phyloP scores from a whole-genome alignment of 2,888 invertebrate genomes.

The Deilephila elpenor region DNA sequence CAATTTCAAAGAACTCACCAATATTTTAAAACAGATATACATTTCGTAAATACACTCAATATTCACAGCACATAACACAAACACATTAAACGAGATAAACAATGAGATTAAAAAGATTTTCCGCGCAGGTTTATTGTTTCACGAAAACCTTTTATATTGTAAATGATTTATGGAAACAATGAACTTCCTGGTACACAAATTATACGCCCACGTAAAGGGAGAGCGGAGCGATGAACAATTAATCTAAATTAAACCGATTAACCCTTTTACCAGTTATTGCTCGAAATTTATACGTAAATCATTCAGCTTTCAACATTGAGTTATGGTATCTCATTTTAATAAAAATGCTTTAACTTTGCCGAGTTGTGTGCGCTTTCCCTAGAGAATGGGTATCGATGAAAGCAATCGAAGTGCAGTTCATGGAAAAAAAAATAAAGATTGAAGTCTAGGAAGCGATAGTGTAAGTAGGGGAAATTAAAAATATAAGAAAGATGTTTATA shows the following conservation, averaged over 20 bases:
- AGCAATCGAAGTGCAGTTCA: not conserved
- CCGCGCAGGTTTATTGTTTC: slow-evolving; percentile 19
- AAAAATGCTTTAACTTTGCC: slow-evolving; percentile 18
- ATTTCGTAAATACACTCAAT: not conserved
- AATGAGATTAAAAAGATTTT: slow-evolving; percentile 26
- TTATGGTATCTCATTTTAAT: slow-evolving; percentile 35
- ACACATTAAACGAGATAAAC: slow-evolving; percentile 45
- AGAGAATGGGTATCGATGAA: slow-evolving; percentile 12
- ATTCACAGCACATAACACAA: slow-evolving; percentile 43
- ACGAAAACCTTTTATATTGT: slow-evolving; percentile 28
- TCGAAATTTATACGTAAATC: slow-evolving; percentile 44
- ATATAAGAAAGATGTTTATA: no score
- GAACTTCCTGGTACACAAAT: slow-evolving; percentile 49
- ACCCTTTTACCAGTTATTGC: slow-evolving; percentile 68
- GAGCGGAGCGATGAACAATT: slow-evolving; percentile 62
- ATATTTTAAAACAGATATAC: not conserved
- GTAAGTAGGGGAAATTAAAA: not conserved
- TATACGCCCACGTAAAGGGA: slow-evolving; percentile 56
- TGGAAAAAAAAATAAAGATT: not conserved
- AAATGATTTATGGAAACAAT: slow-evolving; percentile 53
- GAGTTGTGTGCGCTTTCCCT: not conserved
- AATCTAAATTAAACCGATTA: slow-evolving; percentile 75
- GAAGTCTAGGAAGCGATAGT: not conserved
- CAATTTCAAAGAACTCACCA: not conserved
- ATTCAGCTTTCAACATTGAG: slow-evolving; percentile 36